Conservation (phyloP, 2,888 invertebrate species). For the Abscondita cerata region DNA sequence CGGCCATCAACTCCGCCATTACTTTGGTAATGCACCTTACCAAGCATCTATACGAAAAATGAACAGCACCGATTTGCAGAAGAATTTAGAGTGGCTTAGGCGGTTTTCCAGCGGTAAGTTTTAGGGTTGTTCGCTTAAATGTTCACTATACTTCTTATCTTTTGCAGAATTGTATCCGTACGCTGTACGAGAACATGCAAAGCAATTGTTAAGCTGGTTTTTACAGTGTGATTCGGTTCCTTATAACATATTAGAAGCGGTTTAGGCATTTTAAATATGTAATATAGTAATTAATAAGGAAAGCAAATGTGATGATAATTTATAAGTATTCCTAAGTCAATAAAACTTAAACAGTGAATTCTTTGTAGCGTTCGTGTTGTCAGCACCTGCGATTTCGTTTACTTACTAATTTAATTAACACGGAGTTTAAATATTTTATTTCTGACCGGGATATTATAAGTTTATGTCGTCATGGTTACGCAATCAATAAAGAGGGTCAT, state of each 20-base stretch:
- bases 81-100: background rate
- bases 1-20: background rate
- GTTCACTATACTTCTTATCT: background rate
- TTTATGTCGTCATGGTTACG: too few relatives aligned
- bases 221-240: background rate
- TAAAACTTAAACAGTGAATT: background rate
- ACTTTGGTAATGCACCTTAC: conserved; percentile 1
- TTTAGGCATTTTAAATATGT: background rate
- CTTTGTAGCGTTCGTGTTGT: too few relatives aligned
- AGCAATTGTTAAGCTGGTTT: background rate
- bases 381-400: too few relatives aligned
- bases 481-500: too few relatives aligned
- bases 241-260: background rate
- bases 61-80: background rate
- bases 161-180: background rate
- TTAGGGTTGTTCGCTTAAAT: background rate
- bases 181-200: background rate
- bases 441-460: too few relatives aligned
- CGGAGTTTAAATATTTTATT: too few relatives aligned
- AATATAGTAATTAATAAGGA: background rate
- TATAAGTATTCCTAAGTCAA: too few relatives aligned
- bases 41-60: background rate
- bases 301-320: too few relatives aligned
- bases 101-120: conserved; percentile 1
- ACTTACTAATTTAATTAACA: too few relatives aligned